Base-by-base conservation (phyloP, 2,888 invertebrate species). In the Abrostola triplasia region DNA sequence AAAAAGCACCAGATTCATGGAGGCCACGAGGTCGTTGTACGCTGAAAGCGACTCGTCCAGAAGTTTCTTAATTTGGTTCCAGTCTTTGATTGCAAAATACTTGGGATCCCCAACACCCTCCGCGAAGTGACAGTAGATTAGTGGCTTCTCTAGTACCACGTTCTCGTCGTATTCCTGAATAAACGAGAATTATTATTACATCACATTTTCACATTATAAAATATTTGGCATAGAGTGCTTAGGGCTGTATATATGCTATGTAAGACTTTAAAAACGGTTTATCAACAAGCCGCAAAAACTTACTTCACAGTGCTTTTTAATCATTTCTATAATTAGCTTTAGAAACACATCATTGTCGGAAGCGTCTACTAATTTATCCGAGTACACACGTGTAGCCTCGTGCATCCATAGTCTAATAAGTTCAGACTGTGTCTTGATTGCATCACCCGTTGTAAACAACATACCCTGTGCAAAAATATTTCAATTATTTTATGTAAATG, bases 1-100 rank as follows among this genome's bases (percentile, higher is more conserved):
- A 84, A 99, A 99, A 8, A 99, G 95, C 4, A 99, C 99, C 64
- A 99, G 93, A 90, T 98, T 98, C 98, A 99, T 98, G 0, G 97
- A 97, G 1, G 98, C 97, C 8, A 97, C 96, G 70, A 98, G 95
- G 84, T 99, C 99, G 87, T 99, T 99, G 87, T 99, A 99, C 13
- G 96, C 96, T 4, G 96, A 95, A 58, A 99, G 95, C 0, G 98
- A 98, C 76, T 98, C 98, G 6, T 96, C 95, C 0, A 99, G 92
- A 47, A 98, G 91, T 79, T 96, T 96, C 73, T 96, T 96, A 12
- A 99, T 94, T 1, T 95, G 95, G 0, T 92, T 83, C 97, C 97
- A 98, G 67, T 96, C 96, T 36, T 88, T 91, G 37, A 98, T 96
- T 0, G 97, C 97, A 92, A 97, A 96, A 86, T 99, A 99, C 89